Conservation (phyloP, 2,888 invertebrate species). For the Iselma pallidipennis region DNA sequence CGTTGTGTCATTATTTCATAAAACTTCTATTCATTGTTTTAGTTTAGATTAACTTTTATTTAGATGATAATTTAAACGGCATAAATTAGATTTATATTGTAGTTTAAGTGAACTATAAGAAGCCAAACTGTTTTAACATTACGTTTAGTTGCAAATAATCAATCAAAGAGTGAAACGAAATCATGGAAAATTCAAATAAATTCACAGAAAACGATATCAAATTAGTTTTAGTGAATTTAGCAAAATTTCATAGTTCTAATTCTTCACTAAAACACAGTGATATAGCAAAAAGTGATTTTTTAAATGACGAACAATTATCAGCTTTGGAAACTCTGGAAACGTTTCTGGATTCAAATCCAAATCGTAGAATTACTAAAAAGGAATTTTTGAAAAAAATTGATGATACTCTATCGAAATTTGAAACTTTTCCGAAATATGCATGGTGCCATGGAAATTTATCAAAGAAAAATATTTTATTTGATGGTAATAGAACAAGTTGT, state of each 20-base stretch:
- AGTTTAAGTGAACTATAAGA: background rate
- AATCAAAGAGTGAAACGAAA: background rate
- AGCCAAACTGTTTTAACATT: background rate
- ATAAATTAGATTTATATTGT: background rate
- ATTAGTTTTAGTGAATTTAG: background rate
- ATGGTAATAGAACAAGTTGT: background rate
- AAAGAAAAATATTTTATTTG: background rate
- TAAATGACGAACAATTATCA: background rate
- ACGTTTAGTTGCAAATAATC: background rate
- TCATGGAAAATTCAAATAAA: background rate
- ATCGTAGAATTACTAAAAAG: background rate
- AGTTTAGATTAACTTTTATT: background rate
- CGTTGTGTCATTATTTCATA: too few relatives aligned
- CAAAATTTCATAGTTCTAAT: background rate
- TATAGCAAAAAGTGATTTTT: background rate
- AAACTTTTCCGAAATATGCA: background rate
- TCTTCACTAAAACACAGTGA: background rate
- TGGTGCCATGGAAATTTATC: background rate
- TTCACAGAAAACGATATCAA: background rate
- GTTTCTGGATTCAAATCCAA: background rate
- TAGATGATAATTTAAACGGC: background rate
- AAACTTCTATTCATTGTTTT: too few relatives aligned
- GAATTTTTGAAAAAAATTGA: background rate
- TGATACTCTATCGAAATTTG: background rate
- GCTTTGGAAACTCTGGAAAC: background rate